Base-by-base conservation (phyloP, 2,113 vertebrate species). In the Morphnarchus princeps region DNA sequence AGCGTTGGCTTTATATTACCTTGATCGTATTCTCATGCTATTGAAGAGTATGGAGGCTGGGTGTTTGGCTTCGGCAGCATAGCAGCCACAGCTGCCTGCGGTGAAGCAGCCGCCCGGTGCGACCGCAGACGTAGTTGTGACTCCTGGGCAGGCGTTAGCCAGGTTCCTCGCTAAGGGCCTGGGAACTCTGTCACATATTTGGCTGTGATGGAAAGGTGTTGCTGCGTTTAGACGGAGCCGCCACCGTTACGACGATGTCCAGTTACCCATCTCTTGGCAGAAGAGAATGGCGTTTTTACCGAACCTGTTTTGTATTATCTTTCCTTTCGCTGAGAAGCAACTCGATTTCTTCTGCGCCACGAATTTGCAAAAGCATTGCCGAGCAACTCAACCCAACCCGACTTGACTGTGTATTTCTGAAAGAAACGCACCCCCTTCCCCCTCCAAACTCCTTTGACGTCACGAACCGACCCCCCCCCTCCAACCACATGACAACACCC, bases 191-290 rank as follows among this genome's bases (percentile, higher is more conserved):
- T 26, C 70, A 3, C 3, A 2, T 25, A 9, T 43, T 36, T 65
- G 20, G 13, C 65, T 4, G 16, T 4, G 25, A 32, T 2, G 18
- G 42, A 36, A 58, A 16, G 3, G 5, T 38, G 70, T 81, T 1
- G 0, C 25, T 24, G 61, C 8, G 1, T 36, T 66, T 20, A 34
- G 54, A 36, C 0, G 5, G 50, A 61, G 28, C 40, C 8, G 18
- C n/a, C 74, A 4, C 38, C 4, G 0, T 67, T 34, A 42, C 6
- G 2, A 4, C 31, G 5, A 0, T 0, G 6, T 12, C 45, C 34
- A 36, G 80, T 24, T 10, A 21, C 7, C 38, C 26, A 2, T 16
- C 50, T 52, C 32, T 29, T 5, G 18, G 21, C 38, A 26, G 40
- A 70, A 50, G 8, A 52, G 36, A 86, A 34, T 0, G 6, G 9